Conservation (phyloP, 2,113 vertebrate genomes). For the Perca schrenkii region DNA sequence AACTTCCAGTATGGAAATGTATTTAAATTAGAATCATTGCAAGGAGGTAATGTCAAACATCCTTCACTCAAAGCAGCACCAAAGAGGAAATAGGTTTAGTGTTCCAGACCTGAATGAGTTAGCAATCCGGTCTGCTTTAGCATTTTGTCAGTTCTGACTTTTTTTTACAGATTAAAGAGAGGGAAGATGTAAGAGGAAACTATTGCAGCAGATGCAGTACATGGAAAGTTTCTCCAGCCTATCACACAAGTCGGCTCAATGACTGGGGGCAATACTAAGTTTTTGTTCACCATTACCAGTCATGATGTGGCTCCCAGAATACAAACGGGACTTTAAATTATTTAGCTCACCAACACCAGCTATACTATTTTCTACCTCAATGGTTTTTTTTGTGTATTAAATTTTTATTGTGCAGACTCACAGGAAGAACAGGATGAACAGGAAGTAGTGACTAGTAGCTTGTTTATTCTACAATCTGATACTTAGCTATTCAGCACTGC, state of each 20-base stretch:
- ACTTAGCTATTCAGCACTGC: background rate
- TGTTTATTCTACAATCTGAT: background rate
- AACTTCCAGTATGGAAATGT: conserved; percentile 61
- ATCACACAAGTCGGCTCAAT: conserved; percentile 30
- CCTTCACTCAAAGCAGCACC: conserved; percentile 22
- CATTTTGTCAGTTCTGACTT: conserved; percentile 16
- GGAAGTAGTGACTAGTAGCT: background rate
- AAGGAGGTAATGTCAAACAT: conserved; percentile 19
- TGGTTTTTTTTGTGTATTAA: background rate
- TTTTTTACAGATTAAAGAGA: conserved; percentile 1
- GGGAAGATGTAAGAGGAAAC: conserved; percentile 12
- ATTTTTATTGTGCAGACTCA: conserved; percentile 13
- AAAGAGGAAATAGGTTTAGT: conserved; percentile 26
- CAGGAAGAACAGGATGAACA: conserved; percentile 7
- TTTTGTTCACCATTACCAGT: conserved; percentile 57
- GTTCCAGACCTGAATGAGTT: background rate
- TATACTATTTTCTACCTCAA: conserved; percentile 15
- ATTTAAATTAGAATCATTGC: conserved; percentile 55
- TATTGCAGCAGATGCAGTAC: background rate
- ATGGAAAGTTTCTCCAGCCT: conserved; percentile 34
- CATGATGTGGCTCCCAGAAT: conserved; percentile 35
- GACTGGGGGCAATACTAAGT: conserved; percentile 29
- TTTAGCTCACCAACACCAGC: conserved; percentile 44
- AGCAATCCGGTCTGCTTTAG: conserved; percentile 8
- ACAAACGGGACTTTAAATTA: conserved; percentile 57